Evolutionary conservation across 2,113 vertebrate genomes (phyloP).

Genomic region (Coregonus clupeaformis): DNA sequence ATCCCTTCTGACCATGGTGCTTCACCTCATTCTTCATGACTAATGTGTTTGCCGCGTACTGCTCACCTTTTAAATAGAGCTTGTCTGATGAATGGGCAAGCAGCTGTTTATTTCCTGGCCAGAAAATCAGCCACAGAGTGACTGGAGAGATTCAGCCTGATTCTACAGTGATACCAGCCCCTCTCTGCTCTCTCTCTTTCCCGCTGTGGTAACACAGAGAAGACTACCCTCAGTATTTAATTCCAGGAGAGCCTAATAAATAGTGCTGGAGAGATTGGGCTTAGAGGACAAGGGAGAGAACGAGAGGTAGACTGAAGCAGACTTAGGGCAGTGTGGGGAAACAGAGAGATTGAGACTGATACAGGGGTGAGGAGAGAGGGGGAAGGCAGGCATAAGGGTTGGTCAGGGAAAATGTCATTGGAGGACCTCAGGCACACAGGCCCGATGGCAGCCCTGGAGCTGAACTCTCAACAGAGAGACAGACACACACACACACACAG

Average conservation of each 20-base stretch:
- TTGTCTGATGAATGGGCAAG: constrained; percentile 37
- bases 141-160: constrained; percentile 20
- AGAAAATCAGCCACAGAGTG: constrained; percentile 22
- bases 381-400: constrained; percentile 5
- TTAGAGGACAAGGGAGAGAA: not conserved
- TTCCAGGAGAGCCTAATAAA: not conserved
- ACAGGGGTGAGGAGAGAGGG: not conserved
- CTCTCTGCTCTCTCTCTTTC: not conserved
- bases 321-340: constrained; percentile 15
- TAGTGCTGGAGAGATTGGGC: not conserved
- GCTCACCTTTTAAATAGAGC: constrained; percentile 31
- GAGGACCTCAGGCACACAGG: constrained; percentile 46
- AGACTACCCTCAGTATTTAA: not conserved
- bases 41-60: constrained; percentile 23
- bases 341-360: not conserved
- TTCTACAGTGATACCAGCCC: not conserved
- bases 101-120: constrained; percentile 22
- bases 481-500: not conserved
- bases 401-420: constrained; percentile 30
- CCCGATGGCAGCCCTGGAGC: constrained; percentile 11
- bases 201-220: not conserved
- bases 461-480: constrained; percentile 7
- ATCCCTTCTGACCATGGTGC: constrained; percentile 4
- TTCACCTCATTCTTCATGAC: constrained; percentile 38
- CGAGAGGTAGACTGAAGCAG: not conserved